Percentiles rank a stretch among this genome's conserved stretches.
These are phyloP conservation scores for Paedocypris micromegethes DNA, from an alignment of 2,797 vertebrate genomes.

Conservation along the genomic window DNA sequence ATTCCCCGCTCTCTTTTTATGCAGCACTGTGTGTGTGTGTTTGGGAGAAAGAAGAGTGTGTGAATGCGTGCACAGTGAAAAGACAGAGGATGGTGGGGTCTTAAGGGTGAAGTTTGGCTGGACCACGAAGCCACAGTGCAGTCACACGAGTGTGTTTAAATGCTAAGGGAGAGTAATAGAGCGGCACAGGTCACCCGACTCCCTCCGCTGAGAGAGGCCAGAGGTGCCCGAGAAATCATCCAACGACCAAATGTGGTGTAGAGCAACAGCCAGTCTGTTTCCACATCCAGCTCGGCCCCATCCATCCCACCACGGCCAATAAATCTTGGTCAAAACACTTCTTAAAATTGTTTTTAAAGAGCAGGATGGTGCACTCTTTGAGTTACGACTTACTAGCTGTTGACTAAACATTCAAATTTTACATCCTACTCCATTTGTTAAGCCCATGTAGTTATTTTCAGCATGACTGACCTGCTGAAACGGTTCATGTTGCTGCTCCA, in stretches of 20 bases:
- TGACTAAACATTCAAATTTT: slow-evolving; percentile 54
- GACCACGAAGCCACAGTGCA: slow-evolving; percentile 65
- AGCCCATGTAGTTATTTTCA: slow-evolving; percentile 17
- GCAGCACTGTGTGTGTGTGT: slow-evolving; percentile 44
- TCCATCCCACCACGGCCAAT: slow-evolving; percentile 73
- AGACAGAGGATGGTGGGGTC: slow-evolving; percentile 79
- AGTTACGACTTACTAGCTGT: slow-evolving; percentile 61
- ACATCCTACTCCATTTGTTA: neutral
- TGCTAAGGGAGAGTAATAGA: slow-evolving; percentile 77
- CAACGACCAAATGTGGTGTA: slow-evolving; percentile 70
- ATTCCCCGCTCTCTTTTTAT: slow-evolving; percentile 31
- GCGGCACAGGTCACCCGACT: slow-evolving; percentile 83
- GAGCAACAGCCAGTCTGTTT: slow-evolving; percentile 67
- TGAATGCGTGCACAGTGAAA: slow-evolving; percentile 58
- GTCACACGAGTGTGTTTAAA: slow-evolving; percentile 70
- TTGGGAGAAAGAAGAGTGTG: slow-evolving; percentile 47
- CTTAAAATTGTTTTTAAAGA: slow-evolving; percentile 78
- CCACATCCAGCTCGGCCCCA: slow-evolving; percentile 61
- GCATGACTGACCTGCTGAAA: slow-evolving; percentile 46
- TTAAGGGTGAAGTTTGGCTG: slow-evolving; percentile 84
- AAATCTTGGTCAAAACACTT: slow-evolving; percentile 80
- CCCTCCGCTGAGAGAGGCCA: slow-evolving; percentile 63
- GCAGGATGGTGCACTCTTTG: slow-evolving; percentile 69
- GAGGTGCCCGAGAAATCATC: slow-evolving; percentile 73
- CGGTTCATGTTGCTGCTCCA: too few relatives aligned